Percentiles rank a stretch among this genome's conserved stretches.
phyloP scores from a whole-genome alignment of 2,797 vertebrate species.

The Lithobates pipiens region DNA sequence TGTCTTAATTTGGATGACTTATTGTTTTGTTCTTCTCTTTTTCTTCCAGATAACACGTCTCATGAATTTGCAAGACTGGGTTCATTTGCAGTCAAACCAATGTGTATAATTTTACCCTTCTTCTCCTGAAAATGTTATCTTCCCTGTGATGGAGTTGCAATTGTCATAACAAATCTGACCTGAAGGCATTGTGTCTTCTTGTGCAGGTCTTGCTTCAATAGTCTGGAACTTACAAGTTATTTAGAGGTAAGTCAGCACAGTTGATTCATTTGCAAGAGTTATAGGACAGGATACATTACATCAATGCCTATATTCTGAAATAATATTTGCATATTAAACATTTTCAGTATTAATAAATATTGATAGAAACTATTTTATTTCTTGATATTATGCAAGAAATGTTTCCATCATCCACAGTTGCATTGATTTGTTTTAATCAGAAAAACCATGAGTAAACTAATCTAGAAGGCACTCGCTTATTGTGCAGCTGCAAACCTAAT shows the following conservation, averaged over 20 bases:
- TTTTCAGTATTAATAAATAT: constrained; percentile 23
- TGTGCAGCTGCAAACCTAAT: too few relatives aligned
- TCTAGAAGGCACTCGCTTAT: background rate
- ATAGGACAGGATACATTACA: constrained; percentile 51
- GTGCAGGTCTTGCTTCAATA: constrained; percentile 70
- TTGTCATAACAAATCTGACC: constrained; percentile 72
- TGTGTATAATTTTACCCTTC: constrained; percentile 18
- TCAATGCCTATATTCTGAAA: constrained; percentile 59
- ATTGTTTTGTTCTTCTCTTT: constrained; percentile 51
- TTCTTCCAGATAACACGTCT: constrained; percentile 33
- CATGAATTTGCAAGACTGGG: constrained; percentile 57
- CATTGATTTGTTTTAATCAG: background rate
- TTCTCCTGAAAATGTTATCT: constrained; percentile 32
- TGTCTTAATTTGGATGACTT: constrained; percentile 50
- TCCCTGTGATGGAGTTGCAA: constrained; percentile 63
- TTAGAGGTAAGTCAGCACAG: constrained; percentile 64
- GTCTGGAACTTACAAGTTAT: constrained; percentile 69
- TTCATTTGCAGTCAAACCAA: constrained; percentile 45
- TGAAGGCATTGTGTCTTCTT: constrained; percentile 72
- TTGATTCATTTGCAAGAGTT: constrained; percentile 58
- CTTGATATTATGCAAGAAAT: background rate
- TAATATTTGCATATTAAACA: constrained; percentile 29
- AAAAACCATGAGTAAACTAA: background rate
- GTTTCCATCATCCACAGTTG: background rate
- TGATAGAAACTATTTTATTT: constrained; percentile 4